Evolutionary conservation across 2,797 vertebrate genomes (phyloP).

Genomic region (Sebastolobus alascanus): DNA sequence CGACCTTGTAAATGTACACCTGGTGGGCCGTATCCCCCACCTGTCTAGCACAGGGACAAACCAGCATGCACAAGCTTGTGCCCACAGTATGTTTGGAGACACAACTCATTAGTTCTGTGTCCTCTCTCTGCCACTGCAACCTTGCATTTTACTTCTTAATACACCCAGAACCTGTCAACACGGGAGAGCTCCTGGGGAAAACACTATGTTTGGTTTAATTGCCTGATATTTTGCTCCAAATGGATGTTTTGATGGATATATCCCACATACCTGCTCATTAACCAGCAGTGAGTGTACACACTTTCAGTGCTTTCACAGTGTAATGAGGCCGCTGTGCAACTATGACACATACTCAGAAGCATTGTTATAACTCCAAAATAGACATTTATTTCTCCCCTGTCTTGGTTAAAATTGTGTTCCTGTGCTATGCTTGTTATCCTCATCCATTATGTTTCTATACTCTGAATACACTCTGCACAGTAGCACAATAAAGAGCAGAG

Average conservation of each 20-base stretch:
- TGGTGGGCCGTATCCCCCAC: slow-evolving; percentile 3
- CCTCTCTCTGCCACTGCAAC: slow-evolving; percentile 8
- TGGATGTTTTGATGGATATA: slow-evolving; percentile 36
- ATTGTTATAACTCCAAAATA: slow-evolving; percentile 15
- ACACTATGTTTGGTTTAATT: slow-evolving; percentile 2
- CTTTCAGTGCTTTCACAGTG: slow-evolving; percentile 12
- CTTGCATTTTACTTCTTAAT: slow-evolving; percentile 17
- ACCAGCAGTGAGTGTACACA: slow-evolving; percentile 2
- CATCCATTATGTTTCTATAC: slow-evolving; percentile 6
- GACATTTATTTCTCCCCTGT: background rate
- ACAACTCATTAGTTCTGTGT: slow-evolving; percentile 41
- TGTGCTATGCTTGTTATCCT: slow-evolving; percentile 7
- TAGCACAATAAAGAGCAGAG: slow-evolving; percentile 13
- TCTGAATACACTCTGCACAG: background rate
- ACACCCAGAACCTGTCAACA: background rate
- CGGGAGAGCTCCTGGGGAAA: background rate
- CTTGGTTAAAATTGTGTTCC: background rate
- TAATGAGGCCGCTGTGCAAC: slow-evolving; percentile 14
- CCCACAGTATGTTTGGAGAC: slow-evolving; percentile 25
- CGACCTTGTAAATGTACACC: slow-evolving; percentile 41
- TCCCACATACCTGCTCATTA: slow-evolving; percentile 8
- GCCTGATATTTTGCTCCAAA: slow-evolving; percentile 27
- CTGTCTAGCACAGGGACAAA: slow-evolving; percentile 10
- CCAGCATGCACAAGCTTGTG: background rate
- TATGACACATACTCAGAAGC: slow-evolving; percentile 2